Conservation (phyloP, 2,888 invertebrate species). For the Anthophora plumipes region DNA sequence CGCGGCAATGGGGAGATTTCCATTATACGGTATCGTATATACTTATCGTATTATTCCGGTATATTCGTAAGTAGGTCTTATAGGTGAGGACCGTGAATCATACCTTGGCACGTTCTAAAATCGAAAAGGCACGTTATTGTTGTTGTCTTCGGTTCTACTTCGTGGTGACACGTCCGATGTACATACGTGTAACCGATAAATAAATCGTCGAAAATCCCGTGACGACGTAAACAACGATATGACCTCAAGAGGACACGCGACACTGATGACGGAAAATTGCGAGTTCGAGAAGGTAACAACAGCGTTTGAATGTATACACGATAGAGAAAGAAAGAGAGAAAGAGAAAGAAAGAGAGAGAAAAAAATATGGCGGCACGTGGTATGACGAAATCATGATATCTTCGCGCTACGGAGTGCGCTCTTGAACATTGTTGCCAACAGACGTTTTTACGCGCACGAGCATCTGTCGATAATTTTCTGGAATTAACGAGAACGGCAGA, state of each 20-base stretch:
- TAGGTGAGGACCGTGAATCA: conserved; percentile 47
- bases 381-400: conserved; percentile 56
- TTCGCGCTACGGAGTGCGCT: conserved; percentile 10
- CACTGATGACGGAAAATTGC: not conserved
- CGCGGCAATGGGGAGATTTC: not conserved
- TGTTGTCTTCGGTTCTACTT: no score
- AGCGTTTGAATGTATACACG: conserved; percentile 1
- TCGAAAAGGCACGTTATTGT: conserved; percentile 21
- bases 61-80: conserved; percentile 40
- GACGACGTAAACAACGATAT: not conserved
- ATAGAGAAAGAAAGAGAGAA: not conserved
- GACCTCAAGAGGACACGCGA: not conserved
- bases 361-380: conserved; percentile 57
- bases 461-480: conserved; percentile 34
- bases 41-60: conserved; percentile 22
- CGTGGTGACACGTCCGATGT: no score
- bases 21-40: not conserved
- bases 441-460: conserved; percentile 24
- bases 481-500: conserved; percentile 20
- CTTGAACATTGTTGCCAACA: conserved; percentile 50
- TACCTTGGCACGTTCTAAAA: conserved; percentile 38
- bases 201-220: not conserved
- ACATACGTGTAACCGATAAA: not conserved
- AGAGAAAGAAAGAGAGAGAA: conserved; percentile 15
- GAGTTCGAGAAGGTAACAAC: not conserved